phyloP scores from a whole-genome alignment of 2,113 vertebrate species.

The Agelaius tricolor region DNA sequence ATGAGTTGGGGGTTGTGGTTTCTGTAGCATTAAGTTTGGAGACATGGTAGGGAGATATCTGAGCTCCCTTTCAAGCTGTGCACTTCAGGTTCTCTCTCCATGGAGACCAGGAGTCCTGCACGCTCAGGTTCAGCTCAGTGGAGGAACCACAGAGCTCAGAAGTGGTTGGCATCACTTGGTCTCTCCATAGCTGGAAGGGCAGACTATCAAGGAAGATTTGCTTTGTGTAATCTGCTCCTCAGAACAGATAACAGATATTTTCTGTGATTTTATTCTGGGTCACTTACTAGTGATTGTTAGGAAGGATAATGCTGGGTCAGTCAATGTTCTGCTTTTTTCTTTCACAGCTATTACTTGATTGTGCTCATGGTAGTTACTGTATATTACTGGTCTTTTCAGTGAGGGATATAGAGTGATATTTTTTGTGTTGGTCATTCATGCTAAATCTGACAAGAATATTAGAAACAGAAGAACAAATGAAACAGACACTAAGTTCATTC shows the following conservation, averaged over 20 bases:
- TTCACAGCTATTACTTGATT: background rate
- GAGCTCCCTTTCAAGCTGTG: background rate
- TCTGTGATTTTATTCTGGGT: background rate
- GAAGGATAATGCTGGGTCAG: background rate
- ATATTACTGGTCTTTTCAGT: background rate
- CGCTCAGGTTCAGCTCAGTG: no score
- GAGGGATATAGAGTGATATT: background rate
- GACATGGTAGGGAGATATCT: background rate
- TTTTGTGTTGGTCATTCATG: background rate
- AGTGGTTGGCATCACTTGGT: background rate
- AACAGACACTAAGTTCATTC: background rate
- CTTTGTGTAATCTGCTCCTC: background rate
- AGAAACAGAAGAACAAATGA: background rate
- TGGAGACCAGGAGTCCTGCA: background rate
- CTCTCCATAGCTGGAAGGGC: background rate
- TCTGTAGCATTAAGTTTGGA: background rate
- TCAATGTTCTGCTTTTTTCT: background rate
- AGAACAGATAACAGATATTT: background rate
- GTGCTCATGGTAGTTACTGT: background rate
- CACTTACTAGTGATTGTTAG: background rate
- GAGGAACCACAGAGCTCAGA: background rate
- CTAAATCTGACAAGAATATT: background rate
- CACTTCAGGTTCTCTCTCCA: background rate
- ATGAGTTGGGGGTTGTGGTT: rapidly evolving
- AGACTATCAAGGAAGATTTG: background rate